phyloP scores from a whole-genome alignment of 1,140 invertebrate species.

The Whitmania pigra region DNA sequence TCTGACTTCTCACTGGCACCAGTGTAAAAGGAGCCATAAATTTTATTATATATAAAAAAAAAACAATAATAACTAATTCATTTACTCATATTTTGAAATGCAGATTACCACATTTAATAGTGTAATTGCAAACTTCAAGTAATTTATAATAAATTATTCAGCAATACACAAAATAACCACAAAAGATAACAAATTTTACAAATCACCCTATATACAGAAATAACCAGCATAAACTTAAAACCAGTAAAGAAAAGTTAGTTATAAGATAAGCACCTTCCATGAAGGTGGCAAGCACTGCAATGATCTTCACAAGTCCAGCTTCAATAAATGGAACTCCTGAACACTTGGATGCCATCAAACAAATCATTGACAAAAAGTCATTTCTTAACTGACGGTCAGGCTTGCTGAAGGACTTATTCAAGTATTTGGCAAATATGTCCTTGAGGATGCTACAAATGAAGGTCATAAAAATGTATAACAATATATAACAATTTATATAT shows the following conservation, averaged over 20 bases:
- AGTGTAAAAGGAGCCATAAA: not conserved
- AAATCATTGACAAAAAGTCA: conserved; percentile 39
- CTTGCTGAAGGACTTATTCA: conserved; percentile 40
- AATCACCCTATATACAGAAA: too few relatives aligned
- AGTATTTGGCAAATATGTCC: conserved; percentile 40
- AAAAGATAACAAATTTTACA: not conserved
- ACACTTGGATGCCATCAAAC: conserved; percentile 32
- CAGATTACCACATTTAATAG: not conserved
- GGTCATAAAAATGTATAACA: too few relatives aligned
- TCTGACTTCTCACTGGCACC: conserved; percentile 41
- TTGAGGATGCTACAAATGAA: conserved; percentile 34
- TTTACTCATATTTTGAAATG: not conserved
- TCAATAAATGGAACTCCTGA: conserved; percentile 41
- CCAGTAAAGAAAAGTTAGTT: not conserved
- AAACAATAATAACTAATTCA: not conserved
- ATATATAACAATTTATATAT: too few relatives aligned
- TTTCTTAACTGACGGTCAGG: conserved; percentile 42
- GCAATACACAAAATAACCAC: not conserved
- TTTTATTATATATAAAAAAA: not conserved
- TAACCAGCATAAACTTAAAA: not conserved
- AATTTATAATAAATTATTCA: not conserved
- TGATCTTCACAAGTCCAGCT: conserved; percentile 41
- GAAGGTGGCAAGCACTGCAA: conserved; percentile 41
- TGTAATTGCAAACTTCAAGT: not conserved
- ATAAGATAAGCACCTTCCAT: conserved; percentile 36